Evolutionary conservation across 2,113 vertebrate genomes (phyloP).

Genomic region (Lates calcarifer): DNA sequence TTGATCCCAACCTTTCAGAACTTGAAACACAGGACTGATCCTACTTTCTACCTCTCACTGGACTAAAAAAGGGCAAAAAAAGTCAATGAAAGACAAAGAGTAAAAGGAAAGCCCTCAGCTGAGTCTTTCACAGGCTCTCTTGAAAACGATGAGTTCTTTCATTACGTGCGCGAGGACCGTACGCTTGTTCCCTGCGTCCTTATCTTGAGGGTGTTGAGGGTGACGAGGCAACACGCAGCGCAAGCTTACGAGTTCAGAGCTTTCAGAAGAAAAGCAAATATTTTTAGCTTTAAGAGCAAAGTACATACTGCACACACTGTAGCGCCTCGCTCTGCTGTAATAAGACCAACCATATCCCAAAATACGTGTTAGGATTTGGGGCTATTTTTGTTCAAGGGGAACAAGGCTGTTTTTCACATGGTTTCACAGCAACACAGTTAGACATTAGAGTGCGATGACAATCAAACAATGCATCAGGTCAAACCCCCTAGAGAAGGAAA

Average conservation of each 20-base stretch:
- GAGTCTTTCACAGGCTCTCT: not conserved
- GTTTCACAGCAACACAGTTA: conserved; percentile 19
- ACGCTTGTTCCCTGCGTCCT: not conserved
- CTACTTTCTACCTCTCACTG: not conserved
- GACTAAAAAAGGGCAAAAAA: conserved; percentile 8
- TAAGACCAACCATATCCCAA: conserved; percentile 32
- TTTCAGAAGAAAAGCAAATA: conserved; percentile 18
- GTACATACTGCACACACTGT: conserved; percentile 1
- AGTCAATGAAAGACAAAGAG: conserved; percentile 13
- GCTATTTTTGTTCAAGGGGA: conserved; percentile 42
- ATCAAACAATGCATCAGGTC: not conserved
- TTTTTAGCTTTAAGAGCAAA: conserved; percentile 45
- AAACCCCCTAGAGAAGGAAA: not conserved
- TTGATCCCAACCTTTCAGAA: conserved; percentile 38
- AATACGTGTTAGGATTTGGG: conserved; percentile 24
- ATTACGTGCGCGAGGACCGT: not conserved
- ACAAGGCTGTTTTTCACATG: conserved; percentile 14
- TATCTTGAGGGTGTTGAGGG: not conserved
- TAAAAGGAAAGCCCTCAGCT: not conserved
- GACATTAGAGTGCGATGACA: not conserved
- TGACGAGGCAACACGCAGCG: not conserved
- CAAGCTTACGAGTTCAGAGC: not conserved
- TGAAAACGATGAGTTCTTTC: not conserved
- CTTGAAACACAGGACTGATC: not conserved
- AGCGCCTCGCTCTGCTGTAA: conserved; percentile 8